Evolutionary conservation across 2,888 invertebrate genomes (phyloP).

Genomic region (Tipula unca): DNA sequence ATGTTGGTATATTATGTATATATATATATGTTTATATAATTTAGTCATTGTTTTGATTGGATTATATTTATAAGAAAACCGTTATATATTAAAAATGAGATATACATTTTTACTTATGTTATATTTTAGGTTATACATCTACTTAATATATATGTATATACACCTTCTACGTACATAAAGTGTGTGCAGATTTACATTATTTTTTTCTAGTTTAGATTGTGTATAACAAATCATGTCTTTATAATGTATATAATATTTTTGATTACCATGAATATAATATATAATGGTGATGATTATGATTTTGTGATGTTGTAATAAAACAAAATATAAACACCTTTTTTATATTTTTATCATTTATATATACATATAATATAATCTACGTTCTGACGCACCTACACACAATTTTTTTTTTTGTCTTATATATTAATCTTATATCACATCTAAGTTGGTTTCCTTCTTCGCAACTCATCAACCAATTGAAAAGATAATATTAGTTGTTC

Average conservation of each 20-base stretch:
- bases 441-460: neutral
- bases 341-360: neutral
- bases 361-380: neutral
- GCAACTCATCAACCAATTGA: constrained; percentile 8
- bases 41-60: neutral
- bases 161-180: too few relatives aligned
- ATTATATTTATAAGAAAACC: too few relatives aligned
- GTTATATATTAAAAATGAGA: too few relatives aligned
- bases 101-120: too few relatives aligned
- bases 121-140: too few relatives aligned
- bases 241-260: neutral
- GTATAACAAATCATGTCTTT: neutral
- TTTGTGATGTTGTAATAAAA: neutral
- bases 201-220: too few relatives aligned
- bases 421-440: neutral
- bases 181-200: too few relatives aligned
- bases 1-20: too few relatives aligned
- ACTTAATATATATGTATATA: neutral
- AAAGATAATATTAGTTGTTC: neutral
- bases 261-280: neutral
- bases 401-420: neutral
- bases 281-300: neutral
- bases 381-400: neutral
- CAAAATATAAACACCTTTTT: neutral
- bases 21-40: too few relatives aligned